Base-by-base conservation (phyloP, 1,140 invertebrate genomes). In the Hyles euphorbiae region DNA sequence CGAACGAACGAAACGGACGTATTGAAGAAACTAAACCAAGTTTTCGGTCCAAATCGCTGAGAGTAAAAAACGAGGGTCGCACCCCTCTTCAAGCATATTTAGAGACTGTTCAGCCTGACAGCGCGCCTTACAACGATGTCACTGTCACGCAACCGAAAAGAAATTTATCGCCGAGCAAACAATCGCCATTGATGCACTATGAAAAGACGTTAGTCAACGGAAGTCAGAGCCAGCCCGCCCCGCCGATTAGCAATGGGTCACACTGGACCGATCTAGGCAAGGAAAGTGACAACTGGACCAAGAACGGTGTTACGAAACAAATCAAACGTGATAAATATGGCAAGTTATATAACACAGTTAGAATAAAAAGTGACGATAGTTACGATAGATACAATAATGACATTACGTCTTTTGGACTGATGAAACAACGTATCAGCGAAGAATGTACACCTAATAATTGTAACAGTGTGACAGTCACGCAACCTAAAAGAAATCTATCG, bases 71-170 rank as follows among this genome's bases (percentile, higher is more conserved):
- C 68, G 87, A 90, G 78, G 83, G 80, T 63, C 83, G 85, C 72
- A 70, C 83, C 40, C 80, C 85, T 33, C 72, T 89, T 46, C 71
- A 78, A 59, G 72, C 76, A 60, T 87, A 86, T 74, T 76, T 88
- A 48, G 83, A 88, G 53, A 72, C 72, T 40, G 66, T 70, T 49
- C 68, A 76, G 43, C 61, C 74, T 50, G 74, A 79, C 43, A 70
- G 53, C 36, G 76, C 72, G 60, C 63, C 63, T 34, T 75, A 81
- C 61, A 84, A 82, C 74, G 76, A 71, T 62, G 87, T 89, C 60
- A 90, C 89, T 62, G 83, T 89, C 68, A 90, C 87, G 52, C 89
- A 89, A 78, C 89, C 89, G 53, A 88, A 89, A 75, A 78, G 89
- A 70, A 89, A 87, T 65, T 74, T 90, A 51, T 90, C 87, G 46